phyloP scores from a whole-genome alignment of 1,140 invertebrate genomes.

The Listronotus oregonensis region DNA sequence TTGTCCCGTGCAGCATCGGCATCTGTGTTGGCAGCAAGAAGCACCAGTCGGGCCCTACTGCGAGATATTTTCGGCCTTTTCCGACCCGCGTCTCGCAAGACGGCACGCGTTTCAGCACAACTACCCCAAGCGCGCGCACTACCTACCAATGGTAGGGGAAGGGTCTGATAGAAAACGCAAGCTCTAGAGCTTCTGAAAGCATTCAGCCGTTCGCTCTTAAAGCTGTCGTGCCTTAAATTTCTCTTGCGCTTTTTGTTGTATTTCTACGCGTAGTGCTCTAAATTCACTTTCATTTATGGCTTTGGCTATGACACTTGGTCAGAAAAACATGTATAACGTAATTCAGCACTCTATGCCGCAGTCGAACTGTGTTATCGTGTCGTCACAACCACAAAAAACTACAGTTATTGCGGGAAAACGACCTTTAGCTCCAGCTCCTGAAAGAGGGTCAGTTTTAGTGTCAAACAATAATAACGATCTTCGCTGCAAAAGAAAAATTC shows the following conservation, averaged over 20 bases:
- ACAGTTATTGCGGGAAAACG: conserved; percentile 55
- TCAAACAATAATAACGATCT: conserved; percentile 55
- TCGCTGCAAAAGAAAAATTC: conserved; percentile 73
- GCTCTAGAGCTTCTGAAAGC: conserved; percentile 44
- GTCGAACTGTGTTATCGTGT: conserved; percentile 62
- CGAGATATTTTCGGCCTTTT: conserved; percentile 24
- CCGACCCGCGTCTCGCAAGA: conserved; percentile 18
- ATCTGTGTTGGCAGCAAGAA: neutral
- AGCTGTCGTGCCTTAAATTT: conserved; percentile 43
- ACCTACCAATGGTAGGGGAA: conserved; percentile 38
- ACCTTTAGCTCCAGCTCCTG: conserved; percentile 60
- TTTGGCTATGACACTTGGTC: conserved; percentile 51
- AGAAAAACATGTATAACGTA: conserved; percentile 55
- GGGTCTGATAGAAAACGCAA: conserved; percentile 36
- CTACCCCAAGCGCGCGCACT: conserved; percentile 16
- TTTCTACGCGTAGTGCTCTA: conserved; percentile 24
- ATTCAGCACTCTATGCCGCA: conserved; percentile 51
- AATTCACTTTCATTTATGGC: conserved; percentile 43
- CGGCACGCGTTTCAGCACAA: conserved; percentile 39
- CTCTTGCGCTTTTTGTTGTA: conserved; percentile 20
- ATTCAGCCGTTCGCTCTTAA: conserved; percentile 42
- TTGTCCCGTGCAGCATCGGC: conserved; percentile 38
- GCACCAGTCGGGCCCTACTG: conserved; percentile 10
- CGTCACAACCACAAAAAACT: conserved; percentile 55
- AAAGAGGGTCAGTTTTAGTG: conserved; percentile 51